A percentile compares a stretch with the other conserved stretches of the same genome.
phyloP scores from a whole-genome alignment of 2,113 vertebrate genomes.

The Microcebus tavaratra region DNA sequence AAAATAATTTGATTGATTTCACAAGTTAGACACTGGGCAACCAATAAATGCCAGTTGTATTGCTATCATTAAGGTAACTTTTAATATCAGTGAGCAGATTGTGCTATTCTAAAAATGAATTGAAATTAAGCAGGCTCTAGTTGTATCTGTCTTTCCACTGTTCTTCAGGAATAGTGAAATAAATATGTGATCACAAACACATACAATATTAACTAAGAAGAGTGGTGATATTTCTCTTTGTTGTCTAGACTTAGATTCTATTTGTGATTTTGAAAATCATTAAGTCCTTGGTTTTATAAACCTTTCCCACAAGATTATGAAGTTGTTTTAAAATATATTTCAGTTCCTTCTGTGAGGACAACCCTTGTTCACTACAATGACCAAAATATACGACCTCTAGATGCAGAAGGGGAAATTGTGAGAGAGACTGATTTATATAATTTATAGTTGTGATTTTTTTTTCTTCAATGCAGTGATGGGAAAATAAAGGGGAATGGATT shows the following conservation, averaged over 20 bases:
- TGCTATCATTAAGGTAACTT: neutral
- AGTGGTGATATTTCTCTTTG: neutral
- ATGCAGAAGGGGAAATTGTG: neutral
- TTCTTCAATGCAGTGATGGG: neutral
- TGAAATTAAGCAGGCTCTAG: neutral
- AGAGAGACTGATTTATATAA: neutral
- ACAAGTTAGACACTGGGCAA: neutral
- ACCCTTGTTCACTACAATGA: neutral
- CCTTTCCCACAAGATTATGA: neutral
- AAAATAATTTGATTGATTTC: neutral
- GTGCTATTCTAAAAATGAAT: neutral
- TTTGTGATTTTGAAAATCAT: neutral
- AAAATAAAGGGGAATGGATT: neutral
- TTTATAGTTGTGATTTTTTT: neutral
- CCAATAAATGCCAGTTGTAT: neutral
- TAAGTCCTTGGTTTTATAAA: conserved; percentile 14
- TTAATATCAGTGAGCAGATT: neutral
- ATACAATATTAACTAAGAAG: neutral
- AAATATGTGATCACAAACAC: neutral
- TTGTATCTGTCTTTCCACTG: neutral
- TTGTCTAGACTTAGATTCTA: neutral
- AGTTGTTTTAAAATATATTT: neutral
- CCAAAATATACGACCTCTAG: neutral
- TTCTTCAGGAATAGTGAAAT: neutral
- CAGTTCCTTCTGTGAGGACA: neutral